These are phyloP conservation scores for Leptopilina myrica DNA, from an alignment of 2,888 invertebrate genomes.

Conservation along the genomic window DNA sequence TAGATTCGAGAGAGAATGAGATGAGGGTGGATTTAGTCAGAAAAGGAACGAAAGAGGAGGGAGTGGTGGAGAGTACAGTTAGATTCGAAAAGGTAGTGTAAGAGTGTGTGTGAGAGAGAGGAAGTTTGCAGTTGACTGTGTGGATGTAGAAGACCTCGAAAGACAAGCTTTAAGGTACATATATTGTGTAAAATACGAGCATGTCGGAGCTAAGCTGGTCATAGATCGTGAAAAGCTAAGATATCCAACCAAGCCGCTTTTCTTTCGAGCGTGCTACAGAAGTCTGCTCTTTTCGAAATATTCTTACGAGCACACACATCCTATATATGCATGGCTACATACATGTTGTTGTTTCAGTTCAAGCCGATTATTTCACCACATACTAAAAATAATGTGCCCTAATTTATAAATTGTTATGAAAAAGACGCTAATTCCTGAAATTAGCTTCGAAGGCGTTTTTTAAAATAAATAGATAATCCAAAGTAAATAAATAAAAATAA, in stretches of 20 bases:
- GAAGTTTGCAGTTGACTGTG: conserved; percentile 42
- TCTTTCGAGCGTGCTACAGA: conserved; percentile 61
- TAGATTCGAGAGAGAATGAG: conserved; percentile 29
- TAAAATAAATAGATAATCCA: too few relatives aligned
- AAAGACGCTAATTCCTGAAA: too few relatives aligned
- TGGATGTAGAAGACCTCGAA: conserved; percentile 41
- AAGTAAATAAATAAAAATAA: too few relatives aligned
- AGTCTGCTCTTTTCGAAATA: conserved; percentile 68
- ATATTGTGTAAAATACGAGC: conserved; percentile 67
- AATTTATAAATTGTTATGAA: neutral
- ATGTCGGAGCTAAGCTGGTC: conserved; percentile 68
- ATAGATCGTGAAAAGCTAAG: conserved; percentile 68
- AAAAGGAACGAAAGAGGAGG: conserved; percentile 25
- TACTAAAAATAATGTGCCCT: neutral
- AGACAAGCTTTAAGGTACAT: conserved; percentile 32
- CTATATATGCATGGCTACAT: neutral
- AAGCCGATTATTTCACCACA: conserved; percentile 9
- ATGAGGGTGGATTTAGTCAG: conserved; percentile 35
- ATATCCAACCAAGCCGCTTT: conserved; percentile 59
- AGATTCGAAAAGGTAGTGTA: conserved; percentile 29
- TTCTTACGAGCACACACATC: conserved; percentile 58
- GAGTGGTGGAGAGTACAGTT: neutral
- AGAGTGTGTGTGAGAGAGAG: conserved; percentile 34
- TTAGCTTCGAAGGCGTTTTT: too few relatives aligned
- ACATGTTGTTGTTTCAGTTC: neutral